A percentile compares a stretch with the other conserved stretches of the same genome.
phyloP scores from a whole-genome alignment of 2,888 invertebrate genomes.

The Cataglyphis cursor region DNA sequence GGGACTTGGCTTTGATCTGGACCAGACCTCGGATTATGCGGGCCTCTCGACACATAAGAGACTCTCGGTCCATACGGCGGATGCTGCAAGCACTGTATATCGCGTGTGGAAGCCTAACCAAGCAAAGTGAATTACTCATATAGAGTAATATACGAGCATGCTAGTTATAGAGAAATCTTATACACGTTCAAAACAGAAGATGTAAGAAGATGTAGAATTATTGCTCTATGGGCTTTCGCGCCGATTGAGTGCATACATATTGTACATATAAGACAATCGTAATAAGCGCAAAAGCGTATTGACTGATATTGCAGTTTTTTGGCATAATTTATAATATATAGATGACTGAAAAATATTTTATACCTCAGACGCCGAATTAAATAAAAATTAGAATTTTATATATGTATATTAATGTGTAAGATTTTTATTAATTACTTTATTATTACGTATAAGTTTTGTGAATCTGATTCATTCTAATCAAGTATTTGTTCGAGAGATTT shows the following conservation, averaged over 20 bases:
- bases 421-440: neutral
- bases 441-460: slow-evolving; percentile 5
- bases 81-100: slow-evolving; percentile 17
- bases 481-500: neutral
- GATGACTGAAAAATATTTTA: neutral
- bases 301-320: neutral
- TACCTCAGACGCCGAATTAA: neutral
- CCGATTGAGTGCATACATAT: neutral
- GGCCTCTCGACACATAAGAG: slow-evolving; percentile 49
- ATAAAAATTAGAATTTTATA: neutral
- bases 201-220: slow-evolving; percentile 42
- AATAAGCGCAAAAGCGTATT: slow-evolving; percentile 8
- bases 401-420: neutral
- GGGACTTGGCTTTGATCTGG: slow-evolving; percentile 83
- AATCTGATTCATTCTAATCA: neutral
- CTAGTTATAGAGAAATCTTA: slow-evolving; percentile 46
- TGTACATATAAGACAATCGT: neutral
- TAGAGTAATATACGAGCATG: slow-evolving; percentile 50
- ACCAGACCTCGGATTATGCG: slow-evolving; percentile 81
- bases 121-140: slow-evolving; percentile 69
- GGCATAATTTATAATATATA: neutral
- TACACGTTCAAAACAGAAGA: slow-evolving; percentile 30
- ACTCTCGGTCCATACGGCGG: neutral
- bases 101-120: slow-evolving; percentile 70
- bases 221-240: slow-evolving; percentile 16